Evolutionary conservation across 1,140 invertebrate species (phyloP).

Genomic region (Drosophila watanabei): DNA sequence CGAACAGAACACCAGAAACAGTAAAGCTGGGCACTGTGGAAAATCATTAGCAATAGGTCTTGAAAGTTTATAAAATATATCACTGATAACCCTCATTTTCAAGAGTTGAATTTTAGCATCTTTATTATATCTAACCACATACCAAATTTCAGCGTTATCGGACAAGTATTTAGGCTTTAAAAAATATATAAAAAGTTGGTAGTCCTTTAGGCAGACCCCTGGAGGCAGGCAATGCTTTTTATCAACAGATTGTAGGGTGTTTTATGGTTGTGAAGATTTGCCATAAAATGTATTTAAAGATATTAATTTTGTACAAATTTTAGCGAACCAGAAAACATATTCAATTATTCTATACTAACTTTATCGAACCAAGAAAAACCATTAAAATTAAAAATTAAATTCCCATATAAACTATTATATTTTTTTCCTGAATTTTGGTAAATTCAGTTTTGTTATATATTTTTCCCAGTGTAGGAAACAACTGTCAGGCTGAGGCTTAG

Average conservation of each 20-base stretch:
- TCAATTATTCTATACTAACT: too few species aligned
- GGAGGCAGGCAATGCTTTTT: background rate
- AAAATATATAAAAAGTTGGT: background rate
- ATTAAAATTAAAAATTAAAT: background rate
- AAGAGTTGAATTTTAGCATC: too few species aligned
- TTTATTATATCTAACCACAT: background rate
- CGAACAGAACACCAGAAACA: conserved; percentile 23
- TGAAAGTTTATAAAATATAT: background rate
- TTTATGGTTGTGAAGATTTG: background rate
- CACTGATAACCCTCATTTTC: background rate
- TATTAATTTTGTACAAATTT: too few species aligned
- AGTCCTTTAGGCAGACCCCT: background rate
- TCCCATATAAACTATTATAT: background rate
- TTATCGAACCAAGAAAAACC: background rate
- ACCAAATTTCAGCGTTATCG: background rate
- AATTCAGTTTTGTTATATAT: background rate
- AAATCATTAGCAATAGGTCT: background rate
- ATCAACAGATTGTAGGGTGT: background rate
- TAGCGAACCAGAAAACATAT: too few species aligned
- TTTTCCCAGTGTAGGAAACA: conserved; percentile 57
- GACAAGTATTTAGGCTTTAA: background rate
- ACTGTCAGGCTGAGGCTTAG: conserved; percentile 60
- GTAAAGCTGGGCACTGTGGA: conserved; percentile 9
- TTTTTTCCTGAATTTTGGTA: background rate
- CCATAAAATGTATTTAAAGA: background rate